Conservation (phyloP, 2,113 vertebrate genomes). For the Struthio camelus region DNA sequence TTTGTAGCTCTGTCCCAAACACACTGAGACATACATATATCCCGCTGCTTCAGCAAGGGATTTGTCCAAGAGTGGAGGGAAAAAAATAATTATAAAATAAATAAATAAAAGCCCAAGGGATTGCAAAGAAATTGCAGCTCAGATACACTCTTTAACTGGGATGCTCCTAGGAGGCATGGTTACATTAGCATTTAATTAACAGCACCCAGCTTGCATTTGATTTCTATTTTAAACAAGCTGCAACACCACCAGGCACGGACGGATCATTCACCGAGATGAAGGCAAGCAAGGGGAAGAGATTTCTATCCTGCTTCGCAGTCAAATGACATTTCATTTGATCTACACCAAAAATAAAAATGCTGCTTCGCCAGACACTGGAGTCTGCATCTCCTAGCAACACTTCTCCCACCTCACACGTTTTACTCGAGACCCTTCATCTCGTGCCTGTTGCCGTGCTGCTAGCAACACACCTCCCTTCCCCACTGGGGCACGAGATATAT, state of each 20-base stretch:
- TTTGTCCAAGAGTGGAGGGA: not conserved
- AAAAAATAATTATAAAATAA: not conserved
- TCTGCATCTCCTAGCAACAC: slow-evolving; percentile 63
- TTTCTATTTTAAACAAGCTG: slow-evolving; percentile 4
- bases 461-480: not conserved
- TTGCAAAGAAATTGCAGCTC: not conserved
- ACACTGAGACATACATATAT: not conserved
- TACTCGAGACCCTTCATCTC: not conserved
- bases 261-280: not conserved
- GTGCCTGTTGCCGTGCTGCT: not conserved
- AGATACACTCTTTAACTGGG: not conserved
- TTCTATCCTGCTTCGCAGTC: not conserved
- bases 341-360: slow-evolving; percentile 15
- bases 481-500: too few species aligned
- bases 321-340: slow-evolving; percentile 11
- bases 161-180: not conserved
- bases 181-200: not conserved
- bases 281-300: not conserved
- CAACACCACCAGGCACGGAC: not conserved
- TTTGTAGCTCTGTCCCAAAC: not conserved
- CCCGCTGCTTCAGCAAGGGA: not conserved
- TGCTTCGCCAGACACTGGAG: slow-evolving; percentile 24
- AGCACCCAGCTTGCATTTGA: not conserved
- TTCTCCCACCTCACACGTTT: not conserved
- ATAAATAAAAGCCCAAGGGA: not conserved